Base-by-base conservation (phyloP, 2,797 vertebrate genomes). In the Megaceryle alcyon region DNA sequence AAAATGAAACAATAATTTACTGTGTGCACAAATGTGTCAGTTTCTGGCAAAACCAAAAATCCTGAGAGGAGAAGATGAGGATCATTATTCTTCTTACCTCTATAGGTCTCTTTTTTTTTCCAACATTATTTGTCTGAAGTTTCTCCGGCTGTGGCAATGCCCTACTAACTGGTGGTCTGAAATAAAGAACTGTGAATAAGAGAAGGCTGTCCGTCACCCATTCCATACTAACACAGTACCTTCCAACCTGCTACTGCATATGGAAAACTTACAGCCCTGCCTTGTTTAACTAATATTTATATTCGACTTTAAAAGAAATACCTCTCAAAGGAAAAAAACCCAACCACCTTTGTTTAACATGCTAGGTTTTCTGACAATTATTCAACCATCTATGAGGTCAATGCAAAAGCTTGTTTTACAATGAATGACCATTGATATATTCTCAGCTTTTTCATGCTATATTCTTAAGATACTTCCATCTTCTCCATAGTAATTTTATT, bases 161-260 rank as follows among this genome's bases (percentile, higher is more conserved):
- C 98, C 99, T 98, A 98, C 99, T 99, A 97, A 99, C 99, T 66
- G 99, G 99, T 97, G 99, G 99, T 98, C 99, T 99, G 98, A 97
- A 99, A 99, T 53, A 98, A 96, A 98, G 97, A 98, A 97, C 96
- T 96, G 96, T 96, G 97, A 97, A 95, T 98, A 96, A 98, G 97
- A 98, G 93, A 93, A 96, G 94, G 94, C 96, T 93, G 95, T 96
- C 95, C 17, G 83, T 97, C 95, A 97, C 90, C 94, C 64, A 92
- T 95, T 90, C 90, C 89, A 94, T 93, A 95, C 92, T 88, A 95
- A 90, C 95, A 94, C 65, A 97, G 63, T 26, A 95, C 53, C 79
- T 85, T 94, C 88, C 86, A 86, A 33, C 49, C 81, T 96, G 77
- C 91, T 59, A 90, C 53, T 90, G 95, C 78, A 57, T 5, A 84